A percentile compares a stretch with the other conserved stretches of the same genome.
phyloP scores from a whole-genome alignment of 2,113 vertebrate species.

The Xenotilapia longispinis region DNA sequence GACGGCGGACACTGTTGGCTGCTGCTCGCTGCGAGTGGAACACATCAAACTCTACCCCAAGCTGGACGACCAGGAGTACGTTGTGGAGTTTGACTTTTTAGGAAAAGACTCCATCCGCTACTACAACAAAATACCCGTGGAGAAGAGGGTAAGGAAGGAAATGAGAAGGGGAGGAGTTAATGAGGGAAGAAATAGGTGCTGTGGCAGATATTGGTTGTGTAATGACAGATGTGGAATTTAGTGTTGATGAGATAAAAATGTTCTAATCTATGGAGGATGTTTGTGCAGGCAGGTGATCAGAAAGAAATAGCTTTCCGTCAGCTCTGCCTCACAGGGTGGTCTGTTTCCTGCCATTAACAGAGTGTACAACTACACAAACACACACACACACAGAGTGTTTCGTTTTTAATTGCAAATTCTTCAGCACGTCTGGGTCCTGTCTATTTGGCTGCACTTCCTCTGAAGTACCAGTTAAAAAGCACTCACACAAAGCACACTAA shows the following conservation, averaged over 20 bases:
- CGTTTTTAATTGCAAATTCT: not conserved
- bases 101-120: slow-evolving; percentile 98
- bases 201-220: not conserved
- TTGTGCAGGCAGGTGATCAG: slow-evolving; percentile 57
- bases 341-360: slow-evolving; percentile 53
- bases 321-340: slow-evolving; percentile 35
- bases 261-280: slow-evolving; percentile 26
- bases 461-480: not conserved
- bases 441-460: not conserved
- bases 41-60: slow-evolving; percentile 89
- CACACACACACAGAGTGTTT: not conserved
- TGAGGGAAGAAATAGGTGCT: not conserved
- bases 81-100: slow-evolving; percentile 95
- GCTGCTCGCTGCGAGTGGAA: slow-evolving; percentile 92
- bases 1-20: slow-evolving; percentile 93
- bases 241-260: slow-evolving; percentile 3
- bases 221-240: not conserved
- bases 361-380: not conserved
- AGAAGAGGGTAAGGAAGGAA: slow-evolving; percentile 85
- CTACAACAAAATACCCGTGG: slow-evolving; percentile 97
- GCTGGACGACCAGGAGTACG: slow-evolving; percentile 88
- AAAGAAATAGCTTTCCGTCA: slow-evolving; percentile 41
- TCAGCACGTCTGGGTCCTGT: not conserved
- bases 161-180: not conserved
- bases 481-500: not conserved